phyloP scores from a whole-genome alignment of 2,113 vertebrate genomes.

The Phrynosoma blainvillii region DNA sequence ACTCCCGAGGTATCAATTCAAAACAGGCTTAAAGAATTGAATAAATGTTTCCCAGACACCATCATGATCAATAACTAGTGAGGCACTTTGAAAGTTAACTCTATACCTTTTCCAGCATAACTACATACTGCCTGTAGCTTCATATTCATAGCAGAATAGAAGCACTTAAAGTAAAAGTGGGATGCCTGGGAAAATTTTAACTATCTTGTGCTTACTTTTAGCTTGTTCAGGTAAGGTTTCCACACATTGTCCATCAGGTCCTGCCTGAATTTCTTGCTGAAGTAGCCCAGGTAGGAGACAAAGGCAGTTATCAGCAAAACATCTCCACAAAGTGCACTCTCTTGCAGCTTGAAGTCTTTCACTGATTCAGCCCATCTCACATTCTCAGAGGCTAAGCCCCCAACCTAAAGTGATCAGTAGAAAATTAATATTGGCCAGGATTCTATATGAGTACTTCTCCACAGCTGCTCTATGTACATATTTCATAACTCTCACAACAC shows the following conservation, averaged over 20 bases:
- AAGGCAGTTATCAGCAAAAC: slow-evolving; percentile 90
- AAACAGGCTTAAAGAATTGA: not conserved
- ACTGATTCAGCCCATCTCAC: slow-evolving; percentile 92
- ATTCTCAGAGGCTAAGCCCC: slow-evolving; percentile 90
- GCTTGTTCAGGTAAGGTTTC: slow-evolving; percentile 87
- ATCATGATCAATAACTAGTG: not conserved
- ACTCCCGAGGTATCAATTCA: not conserved
- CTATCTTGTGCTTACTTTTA: slow-evolving; percentile 76
- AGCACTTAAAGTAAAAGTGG: not conserved
- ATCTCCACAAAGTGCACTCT: slow-evolving; percentile 91
- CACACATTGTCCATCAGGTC: slow-evolving; percentile 88
- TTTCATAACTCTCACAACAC: not conserved
- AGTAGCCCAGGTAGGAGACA: slow-evolving; percentile 95
- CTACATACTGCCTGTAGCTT: not conserved
- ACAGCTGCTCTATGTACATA: not conserved
- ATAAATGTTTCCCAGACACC: not conserved
- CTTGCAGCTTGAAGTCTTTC: slow-evolving; percentile 82
- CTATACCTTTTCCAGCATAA: not conserved
- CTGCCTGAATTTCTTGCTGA: slow-evolving; percentile 88
- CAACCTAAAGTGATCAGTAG: slow-evolving; percentile 78
- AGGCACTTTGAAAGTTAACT: not conserved
- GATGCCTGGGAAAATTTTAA: not conserved
- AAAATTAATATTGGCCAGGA: not conserved
- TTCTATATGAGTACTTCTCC: not conserved
- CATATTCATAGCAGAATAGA: not conserved